Conservation (phyloP, 2,888 invertebrate species). For the Busseola fusca region DNA sequence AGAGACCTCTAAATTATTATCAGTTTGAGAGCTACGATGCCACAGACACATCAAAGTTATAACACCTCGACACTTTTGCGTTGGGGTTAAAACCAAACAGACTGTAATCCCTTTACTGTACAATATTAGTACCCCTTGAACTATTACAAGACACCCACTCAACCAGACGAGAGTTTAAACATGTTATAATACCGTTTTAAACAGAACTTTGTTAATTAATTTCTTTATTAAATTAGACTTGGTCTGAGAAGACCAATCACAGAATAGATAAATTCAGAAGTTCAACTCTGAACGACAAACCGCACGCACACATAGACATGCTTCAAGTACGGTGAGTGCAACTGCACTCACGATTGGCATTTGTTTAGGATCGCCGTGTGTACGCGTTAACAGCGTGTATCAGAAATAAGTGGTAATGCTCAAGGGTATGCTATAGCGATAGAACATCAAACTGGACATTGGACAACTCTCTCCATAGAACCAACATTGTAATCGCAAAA, state of each 20-base stretch:
- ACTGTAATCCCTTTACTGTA: not conserved
- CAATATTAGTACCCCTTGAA: not conserved
- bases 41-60: too few species aligned
- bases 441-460: too few species aligned
- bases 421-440: too few species aligned
- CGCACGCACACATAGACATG: not conserved
- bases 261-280: not conserved
- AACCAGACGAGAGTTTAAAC: constrained; percentile 60
- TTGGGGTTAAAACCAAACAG: not conserved
- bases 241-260: constrained; percentile 7
- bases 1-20: too few species aligned
- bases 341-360: not conserved
- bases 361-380: not conserved
- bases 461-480: too few species aligned
- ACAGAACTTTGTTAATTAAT: constrained; percentile 54
- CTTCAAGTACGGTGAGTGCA: not conserved
- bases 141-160: constrained; percentile 13
- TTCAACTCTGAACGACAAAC: not conserved
- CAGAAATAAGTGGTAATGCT: too few species aligned
- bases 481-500: too few species aligned
- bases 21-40: too few species aligned
- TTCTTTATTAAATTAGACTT: constrained; percentile 60
- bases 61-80: too few species aligned
- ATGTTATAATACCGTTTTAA: constrained; percentile 56
- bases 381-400: too few species aligned